Percentiles rank a stretch among this genome's conserved stretches.
Evolutionary conservation across 2,797 vertebrate species (phyloP).

Genomic region (Pangasius mekongensis): DNA sequence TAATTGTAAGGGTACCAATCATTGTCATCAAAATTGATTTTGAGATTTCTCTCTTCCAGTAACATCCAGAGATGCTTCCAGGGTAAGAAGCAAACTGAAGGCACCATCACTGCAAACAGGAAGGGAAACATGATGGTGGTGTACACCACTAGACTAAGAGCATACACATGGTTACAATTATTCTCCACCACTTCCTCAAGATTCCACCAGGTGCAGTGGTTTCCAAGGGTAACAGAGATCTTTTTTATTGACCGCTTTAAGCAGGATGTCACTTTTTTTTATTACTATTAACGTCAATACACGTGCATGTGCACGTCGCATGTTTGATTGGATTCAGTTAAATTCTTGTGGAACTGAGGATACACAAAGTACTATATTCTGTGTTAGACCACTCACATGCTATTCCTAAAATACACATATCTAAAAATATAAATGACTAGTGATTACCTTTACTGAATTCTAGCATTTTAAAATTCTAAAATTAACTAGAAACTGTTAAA

Average conservation of each 20-base stretch:
- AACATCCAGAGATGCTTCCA: not conserved
- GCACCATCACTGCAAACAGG: not conserved
- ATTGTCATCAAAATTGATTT: not conserved
- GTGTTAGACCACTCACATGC: not conserved
- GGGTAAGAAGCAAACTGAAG: too few relatives aligned
- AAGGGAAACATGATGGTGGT: not conserved
- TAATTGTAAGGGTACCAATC: too few relatives aligned
- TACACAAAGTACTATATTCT: not conserved
- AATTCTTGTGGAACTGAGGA: not conserved
- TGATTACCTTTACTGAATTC: not conserved
- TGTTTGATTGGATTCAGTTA: not conserved
- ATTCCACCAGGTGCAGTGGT: not conserved
- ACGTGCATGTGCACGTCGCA: not conserved
- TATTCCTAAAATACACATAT: not conserved
- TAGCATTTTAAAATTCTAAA: not conserved
- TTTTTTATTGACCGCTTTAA: not conserved
- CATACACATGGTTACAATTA: not conserved
- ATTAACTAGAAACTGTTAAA: not conserved
- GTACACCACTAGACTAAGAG: not conserved
- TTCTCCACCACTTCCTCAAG: not conserved
- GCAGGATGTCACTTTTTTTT: not conserved
- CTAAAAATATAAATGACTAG: not conserved
- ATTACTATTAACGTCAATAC: not conserved
- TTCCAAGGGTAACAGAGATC: not conserved
- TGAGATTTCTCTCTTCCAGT: not conserved